These are phyloP conservation scores for Chirona hameri DNA, from an alignment of 2,888 invertebrate genomes.

Conservation along the genomic window DNA sequence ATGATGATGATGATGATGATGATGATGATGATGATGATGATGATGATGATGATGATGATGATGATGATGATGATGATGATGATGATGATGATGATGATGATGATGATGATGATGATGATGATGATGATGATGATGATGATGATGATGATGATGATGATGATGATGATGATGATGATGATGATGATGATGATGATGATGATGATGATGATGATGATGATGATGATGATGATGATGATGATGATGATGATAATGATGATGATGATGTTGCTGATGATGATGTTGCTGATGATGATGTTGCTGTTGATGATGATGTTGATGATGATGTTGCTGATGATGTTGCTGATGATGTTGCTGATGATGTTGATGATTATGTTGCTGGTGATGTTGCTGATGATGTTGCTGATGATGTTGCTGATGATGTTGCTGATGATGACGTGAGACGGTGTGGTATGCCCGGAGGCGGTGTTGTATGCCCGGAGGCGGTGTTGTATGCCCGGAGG, in stretches of 20 bases:
- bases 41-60: slow-evolving; percentile 22
- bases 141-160: slow-evolving; percentile 6
- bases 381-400: too few relatives aligned
- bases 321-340: too few relatives aligned
- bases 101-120: slow-evolving; percentile 22
- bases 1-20: slow-evolving; percentile 12
- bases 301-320: too few relatives aligned
- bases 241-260: slow-evolving; percentile 4
- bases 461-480: too few relatives aligned
- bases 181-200: slow-evolving; percentile 7
- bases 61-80: slow-evolving; percentile 22
- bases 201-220: slow-evolving; percentile 7
- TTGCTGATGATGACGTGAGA: too few relatives aligned
- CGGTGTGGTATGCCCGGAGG: too few relatives aligned
- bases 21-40: slow-evolving; percentile 22
- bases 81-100: slow-evolving; percentile 22
- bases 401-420: too few relatives aligned
- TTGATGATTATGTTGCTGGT: too few relatives aligned
- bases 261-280: too few relatives aligned
- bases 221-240: slow-evolving; percentile 8
- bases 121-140: slow-evolving; percentile 22
- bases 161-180: not conserved
- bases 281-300: too few relatives aligned
- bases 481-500: too few relatives aligned
- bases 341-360: too few relatives aligned